Evolutionary conservation across 1,140 invertebrate species (phyloP).

Genomic region (Agrilus planipennis): DNA sequence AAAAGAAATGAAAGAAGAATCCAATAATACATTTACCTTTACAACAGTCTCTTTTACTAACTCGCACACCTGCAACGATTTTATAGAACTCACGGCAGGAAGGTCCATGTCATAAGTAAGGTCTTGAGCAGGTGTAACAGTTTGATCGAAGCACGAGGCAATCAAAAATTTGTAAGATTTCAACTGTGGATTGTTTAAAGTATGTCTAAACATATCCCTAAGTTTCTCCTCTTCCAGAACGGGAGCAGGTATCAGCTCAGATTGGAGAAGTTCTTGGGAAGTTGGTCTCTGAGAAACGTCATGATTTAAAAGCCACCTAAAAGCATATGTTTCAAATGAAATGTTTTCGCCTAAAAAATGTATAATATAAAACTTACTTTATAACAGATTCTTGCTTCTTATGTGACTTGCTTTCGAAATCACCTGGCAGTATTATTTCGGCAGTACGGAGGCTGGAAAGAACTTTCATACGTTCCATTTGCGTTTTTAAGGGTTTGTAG

Average conservation of each 20-base stretch:
- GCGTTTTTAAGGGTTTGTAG: slow-evolving; percentile 65
- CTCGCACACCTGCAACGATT: slow-evolving; percentile 22
- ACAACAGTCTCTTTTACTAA: slow-evolving; percentile 23
- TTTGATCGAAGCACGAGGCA: slow-evolving; percentile 53
- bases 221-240: slow-evolving; percentile 68
- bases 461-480: slow-evolving; percentile 79
- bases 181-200: slow-evolving; percentile 64
- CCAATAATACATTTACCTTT: slow-evolving; percentile 16
- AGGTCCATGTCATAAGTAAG: slow-evolving; percentile 54
- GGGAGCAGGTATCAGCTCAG: slow-evolving; percentile 65
- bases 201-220: slow-evolving; percentile 63
- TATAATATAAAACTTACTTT: slow-evolving; percentile 21
- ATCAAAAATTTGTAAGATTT: slow-evolving; percentile 72
- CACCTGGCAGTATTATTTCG: slow-evolving; percentile 49
- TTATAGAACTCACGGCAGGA: slow-evolving; percentile 24
- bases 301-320: slow-evolving; percentile 71
- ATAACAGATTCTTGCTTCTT: slow-evolving; percentile 37
- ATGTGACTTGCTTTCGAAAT: slow-evolving; percentile 31
- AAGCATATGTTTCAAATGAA: slow-evolving; percentile 13
- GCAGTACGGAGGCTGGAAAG: slow-evolving; percentile 53
- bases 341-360: background rate
- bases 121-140: slow-evolving; percentile 53
- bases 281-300: slow-evolving; percentile 72
- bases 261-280: slow-evolving; percentile 67
- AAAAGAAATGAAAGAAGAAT: background rate